Percentiles rank a stretch among this genome's conserved stretches.
phyloP scores from a whole-genome alignment of 2,888 invertebrate genomes.

The Agrochola circellaris region DNA sequence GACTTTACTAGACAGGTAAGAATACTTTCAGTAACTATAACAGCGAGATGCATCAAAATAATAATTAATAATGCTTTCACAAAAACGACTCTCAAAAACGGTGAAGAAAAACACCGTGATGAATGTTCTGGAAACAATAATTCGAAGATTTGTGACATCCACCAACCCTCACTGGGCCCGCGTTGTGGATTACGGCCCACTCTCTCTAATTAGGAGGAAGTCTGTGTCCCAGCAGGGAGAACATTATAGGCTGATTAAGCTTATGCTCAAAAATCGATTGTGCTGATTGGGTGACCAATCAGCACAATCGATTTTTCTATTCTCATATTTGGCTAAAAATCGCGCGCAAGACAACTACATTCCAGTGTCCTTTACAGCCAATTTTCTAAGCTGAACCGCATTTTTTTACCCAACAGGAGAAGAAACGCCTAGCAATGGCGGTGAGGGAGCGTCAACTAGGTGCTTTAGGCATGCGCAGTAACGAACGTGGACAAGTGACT shows the following conservation, averaged over 20 bases:
- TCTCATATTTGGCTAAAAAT: not conserved
- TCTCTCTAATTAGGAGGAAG: no score
- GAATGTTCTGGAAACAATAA: no score
- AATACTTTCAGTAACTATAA: not conserved
- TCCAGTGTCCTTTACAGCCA: no score
- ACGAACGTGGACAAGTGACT: conserved; percentile 99
- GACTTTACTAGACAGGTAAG: conserved; percentile 95
- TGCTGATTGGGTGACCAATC: no score
- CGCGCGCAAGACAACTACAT: not conserved
- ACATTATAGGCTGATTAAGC: no score
- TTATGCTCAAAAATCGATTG: not conserved
- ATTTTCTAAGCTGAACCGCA: not conserved
- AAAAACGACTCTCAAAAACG: not conserved
- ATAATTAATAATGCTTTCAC: not conserved
- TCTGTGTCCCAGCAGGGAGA: no score
- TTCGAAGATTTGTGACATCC: no score
- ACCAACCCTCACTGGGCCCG: no score
- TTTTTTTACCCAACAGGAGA: conserved; percentile 92
- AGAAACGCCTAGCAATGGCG: conserved; percentile 99
- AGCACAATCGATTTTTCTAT: no score
- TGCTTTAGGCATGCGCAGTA: conserved; percentile 98
- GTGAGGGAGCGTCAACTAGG: conserved; percentile 98
- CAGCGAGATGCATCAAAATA: not conserved
- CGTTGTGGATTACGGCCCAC: no score
- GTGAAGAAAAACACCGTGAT: not conserved